phyloP scores from a whole-genome alignment of 2,113 vertebrate species.

The Halcyon senegalensis region DNA sequence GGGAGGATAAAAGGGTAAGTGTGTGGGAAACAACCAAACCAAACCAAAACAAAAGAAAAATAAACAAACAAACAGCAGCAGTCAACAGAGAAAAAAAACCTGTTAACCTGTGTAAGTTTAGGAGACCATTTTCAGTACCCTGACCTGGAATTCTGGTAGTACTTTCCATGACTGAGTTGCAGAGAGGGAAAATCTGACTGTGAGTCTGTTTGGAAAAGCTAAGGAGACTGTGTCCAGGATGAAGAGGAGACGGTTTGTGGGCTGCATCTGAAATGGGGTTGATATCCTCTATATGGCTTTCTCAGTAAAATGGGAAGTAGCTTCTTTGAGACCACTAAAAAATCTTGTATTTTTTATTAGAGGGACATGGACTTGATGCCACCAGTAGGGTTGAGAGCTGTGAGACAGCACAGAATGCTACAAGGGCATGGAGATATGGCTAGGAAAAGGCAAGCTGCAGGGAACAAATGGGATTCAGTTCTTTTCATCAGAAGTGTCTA shows the following conservation, averaged over 20 bases:
- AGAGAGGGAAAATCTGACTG: not conserved
- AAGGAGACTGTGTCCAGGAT: not conserved
- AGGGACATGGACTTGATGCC: fast-evolving
- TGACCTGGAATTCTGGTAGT: not conserved
- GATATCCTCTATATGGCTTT: not conserved
- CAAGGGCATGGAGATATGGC: not conserved
- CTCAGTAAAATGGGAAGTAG: not conserved
- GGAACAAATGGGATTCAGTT: not conserved
- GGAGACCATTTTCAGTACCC: not conserved
- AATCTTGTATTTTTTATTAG: fast-evolving
- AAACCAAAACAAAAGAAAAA: too few relatives aligned
- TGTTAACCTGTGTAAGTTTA: not conserved
- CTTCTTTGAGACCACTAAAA: not conserved
- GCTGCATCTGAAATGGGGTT: not conserved
- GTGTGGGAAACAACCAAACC: too few relatives aligned
- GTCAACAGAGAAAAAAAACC: not conserved
- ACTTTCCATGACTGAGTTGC: not conserved
- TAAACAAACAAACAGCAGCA: not conserved
- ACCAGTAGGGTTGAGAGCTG: not conserved
- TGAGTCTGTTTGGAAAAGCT: not conserved
- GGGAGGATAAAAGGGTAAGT: not conserved
- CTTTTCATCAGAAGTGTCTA: fast-evolving
- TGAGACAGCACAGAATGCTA: not conserved
- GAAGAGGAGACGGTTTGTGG: not conserved
- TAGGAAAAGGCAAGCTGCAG: not conserved